These are phyloP conservation scores for Gorsachius goisagi DNA, from an alignment of 2,113 vertebrate genomes.

Conservation along the genomic window DNA sequence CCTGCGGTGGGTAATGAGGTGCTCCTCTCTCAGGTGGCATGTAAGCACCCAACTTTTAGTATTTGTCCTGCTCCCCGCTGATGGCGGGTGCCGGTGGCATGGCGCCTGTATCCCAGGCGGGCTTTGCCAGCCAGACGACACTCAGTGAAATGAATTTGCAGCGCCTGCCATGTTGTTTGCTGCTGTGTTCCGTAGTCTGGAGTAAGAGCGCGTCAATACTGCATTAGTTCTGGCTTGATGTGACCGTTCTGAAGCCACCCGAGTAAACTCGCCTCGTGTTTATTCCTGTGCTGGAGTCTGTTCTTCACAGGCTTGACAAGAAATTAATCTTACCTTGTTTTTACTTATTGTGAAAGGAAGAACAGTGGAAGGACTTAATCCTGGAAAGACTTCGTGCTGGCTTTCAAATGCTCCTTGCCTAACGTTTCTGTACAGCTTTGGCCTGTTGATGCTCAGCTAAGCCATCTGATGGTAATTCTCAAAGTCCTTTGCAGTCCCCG, in stretches of 20 bases:
- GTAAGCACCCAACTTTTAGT: background rate
- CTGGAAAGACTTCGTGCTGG: background rate
- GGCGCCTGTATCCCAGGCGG: background rate
- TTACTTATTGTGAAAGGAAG: conserved; percentile 42
- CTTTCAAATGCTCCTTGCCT: background rate
- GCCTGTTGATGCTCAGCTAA: background rate
- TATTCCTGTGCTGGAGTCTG: conserved; percentile 18
- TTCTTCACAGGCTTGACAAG: conserved; percentile 18
- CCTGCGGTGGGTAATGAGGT: background rate
- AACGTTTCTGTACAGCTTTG: background rate
- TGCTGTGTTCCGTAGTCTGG: conserved; percentile 26
- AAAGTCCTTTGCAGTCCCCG: background rate
- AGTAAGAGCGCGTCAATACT: conserved; percentile 36
- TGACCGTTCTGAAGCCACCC: conserved; percentile 33
- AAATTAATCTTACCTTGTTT: conserved; percentile 43
- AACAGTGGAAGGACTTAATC: conserved; percentile 40
- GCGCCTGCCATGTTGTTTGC: background rate
- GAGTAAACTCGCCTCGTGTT: conserved; percentile 57
- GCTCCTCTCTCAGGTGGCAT: background rate
- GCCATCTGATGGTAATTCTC: background rate
- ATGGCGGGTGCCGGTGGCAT: background rate
- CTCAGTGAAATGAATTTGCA: background rate
- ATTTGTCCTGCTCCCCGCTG: background rate
- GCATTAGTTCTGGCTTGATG: conserved; percentile 40
- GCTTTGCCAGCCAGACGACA: background rate